Evolutionary conservation across 2,113 vertebrate species (phyloP).

Genomic region (Pyrgilauda ruficollis): DNA sequence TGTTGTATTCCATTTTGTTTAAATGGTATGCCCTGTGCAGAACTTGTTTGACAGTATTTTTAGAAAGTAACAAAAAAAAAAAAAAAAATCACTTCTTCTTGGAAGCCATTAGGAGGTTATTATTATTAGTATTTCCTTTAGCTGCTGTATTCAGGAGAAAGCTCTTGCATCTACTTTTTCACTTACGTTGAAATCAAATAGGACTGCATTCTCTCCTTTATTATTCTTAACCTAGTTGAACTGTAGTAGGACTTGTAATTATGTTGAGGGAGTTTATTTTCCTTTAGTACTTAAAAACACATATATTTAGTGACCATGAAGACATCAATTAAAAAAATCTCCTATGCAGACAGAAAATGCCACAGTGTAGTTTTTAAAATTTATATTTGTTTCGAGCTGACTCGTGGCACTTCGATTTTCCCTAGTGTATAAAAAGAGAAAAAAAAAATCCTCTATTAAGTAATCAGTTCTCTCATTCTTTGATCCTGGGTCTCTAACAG

Average conservation of each 20-base stretch:
- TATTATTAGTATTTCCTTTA: not conserved
- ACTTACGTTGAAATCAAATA: not conserved
- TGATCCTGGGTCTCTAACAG: conserved; percentile 32
- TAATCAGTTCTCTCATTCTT: conserved; percentile 53
- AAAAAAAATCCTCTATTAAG: not conserved
- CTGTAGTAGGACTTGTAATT: not conserved
- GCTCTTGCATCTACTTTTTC: not conserved
- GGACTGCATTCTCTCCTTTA: not conserved
- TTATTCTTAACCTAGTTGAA: not conserved
- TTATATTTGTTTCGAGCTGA: conserved; percentile 1
- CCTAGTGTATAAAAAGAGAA: not conserved
- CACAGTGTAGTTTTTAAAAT: not conserved
- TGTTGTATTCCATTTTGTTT: too few relatives aligned
- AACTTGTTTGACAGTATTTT: not conserved
- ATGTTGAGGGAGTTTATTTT: not conserved
- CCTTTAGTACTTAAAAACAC: conserved; percentile 23
- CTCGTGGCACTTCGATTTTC: conserved; percentile 6
- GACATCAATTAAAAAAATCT: conserved; percentile 7
- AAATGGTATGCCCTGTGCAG: too few relatives aligned
- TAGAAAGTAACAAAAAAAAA: not conserved
- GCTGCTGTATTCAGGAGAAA: not conserved
- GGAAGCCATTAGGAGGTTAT: not conserved
- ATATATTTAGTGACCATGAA: conserved; percentile 21
- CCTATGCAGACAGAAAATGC: not conserved
- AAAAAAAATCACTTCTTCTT: not conserved